These are phyloP conservation scores for Trisateles emortualis DNA, from an alignment of 2,888 invertebrate species.

Conservation along the genomic window DNA sequence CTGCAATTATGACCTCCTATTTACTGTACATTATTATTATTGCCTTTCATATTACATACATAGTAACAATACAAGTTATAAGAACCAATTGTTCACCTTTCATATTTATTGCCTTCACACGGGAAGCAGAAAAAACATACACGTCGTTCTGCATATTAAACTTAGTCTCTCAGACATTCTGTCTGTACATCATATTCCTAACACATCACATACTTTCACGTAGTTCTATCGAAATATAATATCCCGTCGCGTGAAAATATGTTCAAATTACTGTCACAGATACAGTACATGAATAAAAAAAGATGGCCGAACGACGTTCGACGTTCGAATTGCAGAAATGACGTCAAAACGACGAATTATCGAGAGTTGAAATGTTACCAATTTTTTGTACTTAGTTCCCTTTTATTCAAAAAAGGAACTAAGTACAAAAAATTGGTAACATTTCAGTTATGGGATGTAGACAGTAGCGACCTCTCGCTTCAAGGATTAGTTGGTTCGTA, in stretches of 20 bases:
- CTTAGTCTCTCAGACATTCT: slow-evolving; percentile 9
- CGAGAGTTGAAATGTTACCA: no score
- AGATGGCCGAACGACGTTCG: not conserved
- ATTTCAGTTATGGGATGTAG: no score
- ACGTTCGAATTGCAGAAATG: not conserved
- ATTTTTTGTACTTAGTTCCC: no score
- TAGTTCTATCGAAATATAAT: slow-evolving; percentile 37
- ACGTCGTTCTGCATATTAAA: slow-evolving; percentile 36
- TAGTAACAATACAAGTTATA: not conserved
- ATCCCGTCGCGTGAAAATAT: slow-evolving; percentile 37
- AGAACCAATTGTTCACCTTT: slow-evolving; percentile 1
- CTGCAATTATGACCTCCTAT: no score
- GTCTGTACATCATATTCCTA: not conserved
- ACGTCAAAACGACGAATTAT: no score
- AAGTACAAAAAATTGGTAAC: no score
- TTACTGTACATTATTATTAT: no score
- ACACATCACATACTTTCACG: slow-evolving; percentile 41
- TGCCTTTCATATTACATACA: no score
- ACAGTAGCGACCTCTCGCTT: no score
- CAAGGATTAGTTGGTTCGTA: no score
- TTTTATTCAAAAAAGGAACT: no score
- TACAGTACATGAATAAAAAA: not conserved
- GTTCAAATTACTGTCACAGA: not conserved
- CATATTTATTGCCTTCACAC: slow-evolving; percentile 23
- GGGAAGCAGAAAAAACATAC: slow-evolving; percentile 38